Percentiles rank a stretch among this genome's conserved stretches.
Conservation (phyloP, 2,797 vertebrate genomes). For the Xenopus petersii region DNA sequence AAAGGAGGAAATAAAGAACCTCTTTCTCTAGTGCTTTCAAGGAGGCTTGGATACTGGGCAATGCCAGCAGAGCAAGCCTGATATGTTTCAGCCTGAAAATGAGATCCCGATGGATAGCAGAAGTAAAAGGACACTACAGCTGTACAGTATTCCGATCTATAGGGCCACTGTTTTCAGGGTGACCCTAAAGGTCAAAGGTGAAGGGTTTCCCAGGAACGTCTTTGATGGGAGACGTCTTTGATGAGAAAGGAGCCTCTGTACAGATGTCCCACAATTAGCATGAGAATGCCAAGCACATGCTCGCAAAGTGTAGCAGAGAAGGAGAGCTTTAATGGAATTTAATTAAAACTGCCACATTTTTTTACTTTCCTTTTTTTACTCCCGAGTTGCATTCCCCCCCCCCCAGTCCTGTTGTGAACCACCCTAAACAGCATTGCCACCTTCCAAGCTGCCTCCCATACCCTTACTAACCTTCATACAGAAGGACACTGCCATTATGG, state of each 20-base stretch:
- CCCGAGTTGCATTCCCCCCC: neutral
- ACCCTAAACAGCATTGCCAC: conserved; percentile 3
- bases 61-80: conserved; percentile 24
- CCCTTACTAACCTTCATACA: neutral
- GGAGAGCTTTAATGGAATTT: conserved; percentile 52
- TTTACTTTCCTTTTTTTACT: conserved; percentile 23
- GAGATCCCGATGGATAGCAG: conserved; percentile 30
- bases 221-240: conserved; percentile 53
- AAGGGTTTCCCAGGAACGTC: conserved; percentile 57
- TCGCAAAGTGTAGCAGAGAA: conserved; percentile 42
- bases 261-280: conserved; percentile 55
- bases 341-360: conserved; percentile 52
- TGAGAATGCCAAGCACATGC: conserved; percentile 55
- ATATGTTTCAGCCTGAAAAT: conserved; percentile 18
- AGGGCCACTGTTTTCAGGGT: conserved; percentile 46
- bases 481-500: neutral
- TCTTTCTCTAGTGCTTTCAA: conserved; percentile 8
- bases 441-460: conserved; percentile 19
- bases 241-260: conserved; percentile 54
- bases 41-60: conserved; percentile 19
- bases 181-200: conserved; percentile 55
- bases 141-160: conserved; percentile 40
- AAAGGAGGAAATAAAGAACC: conserved; percentile 25
- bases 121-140: conserved; percentile 52
- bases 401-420: conserved; percentile 15